Evolutionary conservation across 1,140 invertebrate species (phyloP).

Genomic region (Lasioglossum baleicum): DNA sequence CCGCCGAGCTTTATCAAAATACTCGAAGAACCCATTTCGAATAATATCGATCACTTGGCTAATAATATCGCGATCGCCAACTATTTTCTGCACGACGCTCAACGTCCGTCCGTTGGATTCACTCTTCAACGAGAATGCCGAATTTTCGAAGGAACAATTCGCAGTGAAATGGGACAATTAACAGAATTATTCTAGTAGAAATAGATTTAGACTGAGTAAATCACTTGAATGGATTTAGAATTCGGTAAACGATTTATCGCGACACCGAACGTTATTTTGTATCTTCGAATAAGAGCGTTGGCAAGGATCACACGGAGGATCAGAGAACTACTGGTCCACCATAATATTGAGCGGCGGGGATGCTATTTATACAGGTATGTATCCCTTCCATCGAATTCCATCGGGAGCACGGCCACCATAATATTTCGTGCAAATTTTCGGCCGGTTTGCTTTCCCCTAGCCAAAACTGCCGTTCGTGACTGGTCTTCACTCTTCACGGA

Average conservation of each 20-base stretch:
- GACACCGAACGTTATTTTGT: background rate
- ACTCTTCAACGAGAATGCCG: no score
- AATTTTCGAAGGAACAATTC: no score
- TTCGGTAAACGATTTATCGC: background rate
- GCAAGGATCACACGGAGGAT: conserved; percentile 20
- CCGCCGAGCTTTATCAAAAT: conserved; percentile 58
- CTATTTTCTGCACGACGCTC: no score
- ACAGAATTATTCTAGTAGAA: no score
- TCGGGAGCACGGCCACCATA: background rate
- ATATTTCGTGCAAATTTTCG: conserved; percentile 7
- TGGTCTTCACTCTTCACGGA: no score
- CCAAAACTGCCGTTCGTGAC: background rate
- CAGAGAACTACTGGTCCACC: conserved; percentile 29
- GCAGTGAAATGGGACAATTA: no score
- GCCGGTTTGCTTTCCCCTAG: background rate
- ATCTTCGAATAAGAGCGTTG: background rate
- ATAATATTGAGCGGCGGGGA: conserved; percentile 29
- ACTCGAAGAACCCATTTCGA: conserved; percentile 49
- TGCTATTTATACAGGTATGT: conserved; percentile 52
- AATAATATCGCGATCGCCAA: background rate
- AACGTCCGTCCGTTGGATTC: no score
- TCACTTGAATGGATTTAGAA: no score
- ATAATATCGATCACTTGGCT: background rate
- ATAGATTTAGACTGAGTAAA: no score
- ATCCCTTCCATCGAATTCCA: conserved; percentile 42